These are phyloP conservation scores for Turritopsis rubra DNA, from an alignment of 30 jellyfish, hydroid and myxozoan species.

Conservation along the genomic window DNA sequence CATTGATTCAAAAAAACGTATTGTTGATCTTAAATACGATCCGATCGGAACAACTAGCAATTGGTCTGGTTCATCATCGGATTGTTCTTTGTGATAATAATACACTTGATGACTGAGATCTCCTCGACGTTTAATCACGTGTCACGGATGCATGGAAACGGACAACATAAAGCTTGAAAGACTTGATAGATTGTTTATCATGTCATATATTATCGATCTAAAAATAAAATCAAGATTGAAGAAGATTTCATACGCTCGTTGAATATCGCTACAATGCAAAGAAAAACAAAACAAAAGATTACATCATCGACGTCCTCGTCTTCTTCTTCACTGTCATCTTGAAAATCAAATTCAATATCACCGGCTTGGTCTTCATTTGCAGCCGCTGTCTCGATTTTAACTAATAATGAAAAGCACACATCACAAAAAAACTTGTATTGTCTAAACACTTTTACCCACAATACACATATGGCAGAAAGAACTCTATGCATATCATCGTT, in stretches of 20 bases:
- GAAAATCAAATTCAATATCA: slow-evolving; percentile 37
- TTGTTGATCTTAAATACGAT: neutral
- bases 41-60: neutral
- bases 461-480: too few relatives aligned
- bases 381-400: slow-evolving; percentile 25
- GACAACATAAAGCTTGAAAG: neutral
- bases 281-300: neutral
- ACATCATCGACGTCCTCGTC: slow-evolving; percentile 34
- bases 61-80: neutral
- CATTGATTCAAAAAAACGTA: neutral
- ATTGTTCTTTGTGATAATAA: neutral
- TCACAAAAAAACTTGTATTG: too few relatives aligned
- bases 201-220: slow-evolving; percentile 23
- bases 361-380: slow-evolving; percentile 26
- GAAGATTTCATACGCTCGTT: neutral
- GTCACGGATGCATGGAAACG: neutral
- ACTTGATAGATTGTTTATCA: neutral
- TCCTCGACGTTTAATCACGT: neutral
- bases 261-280: neutral
- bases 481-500: too few relatives aligned
- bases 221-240: neutral
- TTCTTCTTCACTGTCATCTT: slow-evolving; percentile 35
- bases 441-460: neutral
- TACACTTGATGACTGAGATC: neutral
- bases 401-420: too few relatives aligned